Evolutionary conservation across 1,140 invertebrate species (phyloP).

Genomic region (Drosophila guanche): DNA sequence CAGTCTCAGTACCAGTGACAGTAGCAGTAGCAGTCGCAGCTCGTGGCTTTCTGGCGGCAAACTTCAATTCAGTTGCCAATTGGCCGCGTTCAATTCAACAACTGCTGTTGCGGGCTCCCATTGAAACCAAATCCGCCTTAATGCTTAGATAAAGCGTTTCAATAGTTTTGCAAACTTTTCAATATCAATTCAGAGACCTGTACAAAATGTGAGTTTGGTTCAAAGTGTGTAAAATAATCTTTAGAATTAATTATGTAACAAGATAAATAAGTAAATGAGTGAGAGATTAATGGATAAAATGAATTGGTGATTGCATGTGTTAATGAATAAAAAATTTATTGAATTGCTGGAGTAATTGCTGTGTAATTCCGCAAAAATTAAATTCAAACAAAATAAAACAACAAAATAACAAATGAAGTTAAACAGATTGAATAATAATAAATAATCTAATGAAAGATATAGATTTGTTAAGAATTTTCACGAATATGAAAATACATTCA

Average conservation of each 20-base stretch:
- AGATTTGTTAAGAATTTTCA: too few species aligned
- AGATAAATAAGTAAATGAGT: neutral
- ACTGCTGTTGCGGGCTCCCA: conserved; percentile 35
- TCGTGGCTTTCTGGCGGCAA: conserved; percentile 31
- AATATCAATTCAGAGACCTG: conserved; percentile 1
- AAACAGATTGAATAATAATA: too few species aligned
- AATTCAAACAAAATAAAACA: too few species aligned
- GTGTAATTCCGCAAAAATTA: neutral
- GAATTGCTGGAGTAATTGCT: too few species aligned
- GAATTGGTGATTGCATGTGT: neutral
- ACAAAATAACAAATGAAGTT: too few species aligned
- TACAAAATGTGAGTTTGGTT: conserved; percentile 41
- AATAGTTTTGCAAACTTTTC: neutral
- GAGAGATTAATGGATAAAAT: neutral
- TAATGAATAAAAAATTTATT: too few species aligned
- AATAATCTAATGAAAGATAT: too few species aligned
- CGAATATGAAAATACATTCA: too few species aligned
- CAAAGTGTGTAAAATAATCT: neutral
- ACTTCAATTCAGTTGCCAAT: conserved; percentile 63
- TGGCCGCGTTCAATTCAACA: conserved; percentile 67
- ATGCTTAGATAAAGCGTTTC: neutral
- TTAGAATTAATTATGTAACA: neutral
- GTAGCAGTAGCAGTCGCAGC: neutral
- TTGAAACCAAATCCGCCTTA: conserved; percentile 8
- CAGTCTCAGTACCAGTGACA: conserved; percentile 12